Conservation (phyloP, 2,113 vertebrate genomes). For the Etheostoma cragini region DNA sequence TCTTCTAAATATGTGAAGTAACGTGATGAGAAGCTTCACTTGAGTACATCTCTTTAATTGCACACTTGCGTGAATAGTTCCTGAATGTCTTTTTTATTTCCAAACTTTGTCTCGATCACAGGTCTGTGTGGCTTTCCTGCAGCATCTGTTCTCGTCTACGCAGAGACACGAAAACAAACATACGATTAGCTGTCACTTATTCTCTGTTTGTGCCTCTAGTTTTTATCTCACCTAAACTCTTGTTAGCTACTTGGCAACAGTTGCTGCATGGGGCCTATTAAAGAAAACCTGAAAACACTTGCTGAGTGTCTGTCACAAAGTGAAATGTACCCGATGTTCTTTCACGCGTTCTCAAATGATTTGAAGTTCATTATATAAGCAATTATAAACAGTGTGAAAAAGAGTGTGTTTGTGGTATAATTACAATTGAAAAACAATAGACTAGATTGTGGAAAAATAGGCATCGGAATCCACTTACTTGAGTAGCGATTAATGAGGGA, state of each 20-base stretch:
- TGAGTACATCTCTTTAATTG: constrained; percentile 41
- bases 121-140: constrained; percentile 2
- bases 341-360: constrained; percentile 12
- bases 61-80: constrained; percentile 36
- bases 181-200: constrained; percentile 39
- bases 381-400: constrained; percentile 1
- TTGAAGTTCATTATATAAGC: constrained; percentile 25
- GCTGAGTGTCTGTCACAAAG: constrained; percentile 23
- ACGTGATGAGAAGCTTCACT: constrained; percentile 40
- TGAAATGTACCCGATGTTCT: constrained; percentile 35
- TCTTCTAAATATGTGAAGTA: constrained; percentile 29
- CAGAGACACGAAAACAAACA: constrained; percentile 46
- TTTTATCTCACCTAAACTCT: constrained; percentile 2
- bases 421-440: background rate
- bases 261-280: constrained; percentile 41
- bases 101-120: background rate
- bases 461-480: background rate
- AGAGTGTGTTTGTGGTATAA: background rate
- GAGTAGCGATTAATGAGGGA: background rate
- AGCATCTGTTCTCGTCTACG: background rate
- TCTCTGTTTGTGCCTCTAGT: background rate
- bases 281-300: constrained; percentile 38
- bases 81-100: constrained; percentile 11
- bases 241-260: constrained; percentile 53
- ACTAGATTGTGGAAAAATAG: background rate